Evolutionary conservation across 2,113 vertebrate species (phyloP), one percentile per base, ranked within the genome.

Genomic region (Mohoua ochrocephala): DNA sequence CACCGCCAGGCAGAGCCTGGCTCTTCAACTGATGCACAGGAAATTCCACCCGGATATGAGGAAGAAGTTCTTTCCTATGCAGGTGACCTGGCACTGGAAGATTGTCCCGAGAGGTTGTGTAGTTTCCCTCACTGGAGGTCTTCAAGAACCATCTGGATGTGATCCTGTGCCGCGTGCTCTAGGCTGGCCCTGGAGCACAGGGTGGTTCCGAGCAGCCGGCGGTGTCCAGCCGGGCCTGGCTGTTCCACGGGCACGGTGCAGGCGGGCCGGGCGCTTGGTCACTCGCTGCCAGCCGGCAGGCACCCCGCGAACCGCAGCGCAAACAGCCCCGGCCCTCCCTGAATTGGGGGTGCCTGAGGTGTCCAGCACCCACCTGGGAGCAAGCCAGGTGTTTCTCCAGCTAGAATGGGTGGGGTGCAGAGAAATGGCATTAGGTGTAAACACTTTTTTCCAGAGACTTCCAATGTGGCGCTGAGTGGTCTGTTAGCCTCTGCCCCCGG

Each of bases 241-340:
- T 16, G 21, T 37, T 5, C 15, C 22, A 9, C 2, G 7, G 44
- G 8, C 13, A 1, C 1, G 2, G n/a, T 15, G 39, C 37, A 2
- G 42, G 28, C 5, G 22, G 30, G 35, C 41, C 12, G 4, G 5
- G 24, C 8, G 0, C 4, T 13, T 2, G 30, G 30, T 3, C 10
- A 1, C 11, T 8, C 11, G 3, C 30, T 23, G 0, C 7, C 56
- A 1, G 4, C 37, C 6, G 61, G 61, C 42, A 5, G 68, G n/a
- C 11, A 2, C 3, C 1, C 49, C 20, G 61, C 26, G 7, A 44
- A 1, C 28, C 7, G 7, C 24, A 2, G 8, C 12, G 30, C 13
- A 5, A 10, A 6, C 21, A 8, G 22, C 28, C 12, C 6, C 5
- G 7, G 30, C 2, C 2, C 15, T 4, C 35, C 63, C 2, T 6